Evolutionary conservation across 2,797 vertebrate species (phyloP).

Genomic region (Petrocephalus schoutedeni): DNA sequence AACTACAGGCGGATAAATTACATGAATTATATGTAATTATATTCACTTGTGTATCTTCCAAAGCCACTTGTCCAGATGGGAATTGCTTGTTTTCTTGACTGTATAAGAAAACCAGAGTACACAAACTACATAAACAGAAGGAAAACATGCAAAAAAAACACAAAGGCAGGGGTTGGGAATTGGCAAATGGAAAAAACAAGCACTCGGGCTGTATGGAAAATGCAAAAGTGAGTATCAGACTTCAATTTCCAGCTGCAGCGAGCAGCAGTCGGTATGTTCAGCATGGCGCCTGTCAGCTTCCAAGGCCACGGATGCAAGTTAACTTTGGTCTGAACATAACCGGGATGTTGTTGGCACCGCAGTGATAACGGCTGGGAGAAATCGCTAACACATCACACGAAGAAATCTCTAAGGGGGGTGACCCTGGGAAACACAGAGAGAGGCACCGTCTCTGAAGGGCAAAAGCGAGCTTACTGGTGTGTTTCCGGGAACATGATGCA

Average conservation of each 20-base stretch:
- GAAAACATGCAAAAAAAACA: not conserved
- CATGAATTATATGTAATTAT: not conserved
- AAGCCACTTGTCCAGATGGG: not conserved
- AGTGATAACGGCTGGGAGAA: not conserved
- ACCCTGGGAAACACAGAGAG: not conserved
- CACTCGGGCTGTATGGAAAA: not conserved
- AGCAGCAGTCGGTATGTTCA: not conserved
- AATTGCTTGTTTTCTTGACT: not conserved
- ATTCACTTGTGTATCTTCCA: not conserved
- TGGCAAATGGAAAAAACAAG: not conserved
- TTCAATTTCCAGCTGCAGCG: not conserved
- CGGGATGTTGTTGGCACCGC: not conserved
- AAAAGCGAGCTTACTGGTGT: not conserved
- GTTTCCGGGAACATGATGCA: not conserved
- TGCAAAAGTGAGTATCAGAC: not conserved
- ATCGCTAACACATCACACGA: slow-evolving; percentile 4
- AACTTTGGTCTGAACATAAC: not conserved
- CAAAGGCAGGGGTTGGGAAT: not conserved
- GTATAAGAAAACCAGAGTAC: not conserved
- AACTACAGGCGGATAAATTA: not conserved
- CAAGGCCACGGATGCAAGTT: not conserved
- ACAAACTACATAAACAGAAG: not conserved
- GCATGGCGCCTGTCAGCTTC: too few relatives aligned
- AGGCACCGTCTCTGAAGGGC: not conserved
- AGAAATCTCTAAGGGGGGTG: not conserved